Evolutionary conservation across 1,140 invertebrate species (phyloP).

Genomic region (Bactericera cockerelli): DNA sequence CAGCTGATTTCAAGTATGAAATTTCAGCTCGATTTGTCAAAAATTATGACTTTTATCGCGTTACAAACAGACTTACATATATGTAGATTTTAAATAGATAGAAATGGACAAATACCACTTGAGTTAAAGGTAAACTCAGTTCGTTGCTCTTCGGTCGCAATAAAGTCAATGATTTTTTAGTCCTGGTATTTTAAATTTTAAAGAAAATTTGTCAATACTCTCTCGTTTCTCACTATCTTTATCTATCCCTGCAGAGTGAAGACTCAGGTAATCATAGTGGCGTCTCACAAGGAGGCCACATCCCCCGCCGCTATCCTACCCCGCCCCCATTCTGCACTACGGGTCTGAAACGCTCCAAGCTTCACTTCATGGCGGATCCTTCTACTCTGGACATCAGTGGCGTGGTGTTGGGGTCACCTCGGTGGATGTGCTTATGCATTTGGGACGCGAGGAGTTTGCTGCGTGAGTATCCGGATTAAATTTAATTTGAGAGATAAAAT

Average conservation of each 20-base stretch:
- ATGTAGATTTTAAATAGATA: no score
- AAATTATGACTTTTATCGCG: no score
- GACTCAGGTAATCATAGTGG: conserved; percentile 54
- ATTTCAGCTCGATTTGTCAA: no score
- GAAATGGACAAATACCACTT: no score
- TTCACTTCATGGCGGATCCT: conserved; percentile 59
- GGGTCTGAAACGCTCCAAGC: conserved; percentile 36
- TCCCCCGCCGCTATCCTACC: conserved; percentile 67
- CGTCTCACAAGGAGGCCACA: conserved; percentile 59
- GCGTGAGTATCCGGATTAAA: conserved; percentile 49
- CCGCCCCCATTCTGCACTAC: conserved; percentile 39
- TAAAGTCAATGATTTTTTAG: no score
- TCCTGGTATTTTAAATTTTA: no score
- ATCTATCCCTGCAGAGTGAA: conserved; percentile 42
- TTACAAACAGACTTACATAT: no score
- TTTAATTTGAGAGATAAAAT: conserved; percentile 1
- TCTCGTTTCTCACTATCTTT: no score
- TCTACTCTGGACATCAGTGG: conserved; percentile 59
- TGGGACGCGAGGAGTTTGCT: conserved; percentile 59
- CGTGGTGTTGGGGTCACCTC: conserved; percentile 58
- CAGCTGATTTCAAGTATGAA: no score
- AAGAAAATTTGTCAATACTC: no score
- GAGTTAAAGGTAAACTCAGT: no score
- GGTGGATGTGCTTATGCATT: conserved; percentile 63
- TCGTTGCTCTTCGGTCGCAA: no score